Evolutionary conservation across 2,113 vertebrate genomes (phyloP), one percentile per base, ranked within the genome.

Genomic region (Rhinogobius similis): DNA sequence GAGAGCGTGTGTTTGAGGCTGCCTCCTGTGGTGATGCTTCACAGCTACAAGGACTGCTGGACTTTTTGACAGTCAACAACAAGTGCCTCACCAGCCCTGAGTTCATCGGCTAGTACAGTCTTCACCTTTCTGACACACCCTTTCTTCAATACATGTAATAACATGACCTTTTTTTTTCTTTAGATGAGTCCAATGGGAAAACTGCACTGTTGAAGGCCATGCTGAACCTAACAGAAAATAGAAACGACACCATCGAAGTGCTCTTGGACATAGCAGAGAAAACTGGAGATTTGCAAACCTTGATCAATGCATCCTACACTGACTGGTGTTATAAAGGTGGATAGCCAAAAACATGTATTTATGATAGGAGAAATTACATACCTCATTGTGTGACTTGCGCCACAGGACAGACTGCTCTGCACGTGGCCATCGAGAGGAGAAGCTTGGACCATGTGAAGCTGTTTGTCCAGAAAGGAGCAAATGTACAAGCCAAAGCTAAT

Each of bases 201-300:
- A 96, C 94, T 0, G 95, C 91, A 5, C 86, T 97, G 9, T 72
- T 97, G 79, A 97, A 97, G 80, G 95, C 95, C 23, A 87, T 96
- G 89, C 85, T 97, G 68, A 95, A 96, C 62, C 83, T 97, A 0
- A 94, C 92, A 6, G 72, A 93, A 0, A 94, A 94, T 1, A 91
- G 89, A 76, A 96, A 97, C 0, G 90, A 94, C 65, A 94, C 95
- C 1, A 90, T 97, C 18, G 89, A 93, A 3, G 67, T 95, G 38
- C 85, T 97, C 24, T 86, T 97, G 52, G 94, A 94, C 68, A 82
- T 94, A 2, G 95, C 95, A 0, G 93, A 93, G 76, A 92, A 95
- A 87, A 96, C 94, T 0, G 92, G 89, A 81, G 94, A 94, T 66
- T 83, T 96, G 68, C 86, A 92, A 29, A 85, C 93, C 18, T 86